Evolutionary conservation across 2,888 invertebrate species (phyloP), one percentile per base, ranked within the genome.

Genomic region (Sminthurinus aureus): DNA sequence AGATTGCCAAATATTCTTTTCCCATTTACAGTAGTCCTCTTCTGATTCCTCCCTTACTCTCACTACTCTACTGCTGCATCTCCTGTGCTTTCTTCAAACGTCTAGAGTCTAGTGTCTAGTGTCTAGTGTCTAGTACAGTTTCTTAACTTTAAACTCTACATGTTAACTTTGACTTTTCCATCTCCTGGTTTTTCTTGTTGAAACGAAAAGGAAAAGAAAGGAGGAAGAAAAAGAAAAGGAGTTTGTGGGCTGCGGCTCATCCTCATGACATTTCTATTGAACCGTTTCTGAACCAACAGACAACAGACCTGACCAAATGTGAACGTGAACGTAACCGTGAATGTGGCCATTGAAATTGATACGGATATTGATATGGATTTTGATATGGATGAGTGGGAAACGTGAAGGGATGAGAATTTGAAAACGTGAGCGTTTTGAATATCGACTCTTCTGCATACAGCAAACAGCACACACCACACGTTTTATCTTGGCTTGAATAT

Each of bases 1-100:
- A 76, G 76, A 76, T 76, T 76, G 22, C 76, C 76, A 76, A 50
- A 52, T n/a, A 52, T 58, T 58, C 76, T 58, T 76, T 58, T 51
- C 52, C 58, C 76, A 76, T 76, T 76, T 52, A n/a, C 15, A n/a
- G n/a, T n/a, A n/a, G 24, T 26, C 15, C 50, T 13, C 18, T 51
- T 75, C 74, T 74, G 15, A 9, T 50, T 74, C 38, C 50, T 74
- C 52, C 4, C 76, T 76, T 76, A 52, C 76, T 76, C 52, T 50
- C 51, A 50, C 11, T 1, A 74, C 26, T 50, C 50, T 50, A 50
- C 50, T 75, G 18, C 73, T 26, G 58, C 11, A 9, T 71, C 26
- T 71, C 26, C 12, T 15, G 1, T 15, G 9, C 12, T 71, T 24
- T 71, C 13, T 71, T n/a, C 20, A 58, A 58, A 12, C 58, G 15